Percentiles rank a stretch among this genome's conserved stretches.
phyloP scores from a whole-genome alignment of 1,140 invertebrate species.

The Oscheius sp. region DNA sequence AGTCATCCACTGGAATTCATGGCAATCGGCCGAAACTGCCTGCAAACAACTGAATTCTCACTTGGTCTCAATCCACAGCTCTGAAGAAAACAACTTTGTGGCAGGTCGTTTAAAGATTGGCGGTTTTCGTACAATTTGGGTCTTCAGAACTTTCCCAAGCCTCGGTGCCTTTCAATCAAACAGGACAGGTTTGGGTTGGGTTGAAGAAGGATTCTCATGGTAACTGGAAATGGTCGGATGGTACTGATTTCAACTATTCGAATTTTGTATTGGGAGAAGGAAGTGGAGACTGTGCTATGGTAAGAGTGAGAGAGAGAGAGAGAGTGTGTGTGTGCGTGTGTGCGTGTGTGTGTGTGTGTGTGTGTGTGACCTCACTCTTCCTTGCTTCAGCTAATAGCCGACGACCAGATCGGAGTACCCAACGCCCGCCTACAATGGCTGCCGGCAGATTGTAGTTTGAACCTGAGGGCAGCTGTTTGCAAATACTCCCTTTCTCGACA shows the following conservation, averaged over 20 bases:
- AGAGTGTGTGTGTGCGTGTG: too few species aligned
- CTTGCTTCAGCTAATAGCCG: background rate
- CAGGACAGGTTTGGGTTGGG: background rate
- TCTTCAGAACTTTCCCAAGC: background rate
- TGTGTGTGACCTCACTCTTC: too few species aligned
- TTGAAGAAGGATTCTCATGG: background rate
- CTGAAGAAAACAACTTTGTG: background rate
- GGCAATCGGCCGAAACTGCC: background rate
- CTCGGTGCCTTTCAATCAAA: background rate
- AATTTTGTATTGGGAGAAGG: background rate
- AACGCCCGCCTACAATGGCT: background rate
- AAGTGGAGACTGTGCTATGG: background rate
- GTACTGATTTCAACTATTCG: background rate
- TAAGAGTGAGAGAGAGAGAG: background rate
- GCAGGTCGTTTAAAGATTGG: background rate
- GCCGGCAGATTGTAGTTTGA: background rate
- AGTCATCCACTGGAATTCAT: background rate
- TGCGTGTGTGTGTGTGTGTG: too few species aligned
- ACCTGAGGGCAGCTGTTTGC: background rate
- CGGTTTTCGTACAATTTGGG: background rate
- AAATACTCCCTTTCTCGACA: too few species aligned
- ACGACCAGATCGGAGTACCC: background rate
- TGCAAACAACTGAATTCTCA: background rate
- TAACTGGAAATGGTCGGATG: background rate
- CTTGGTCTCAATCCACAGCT: background rate